Percentiles rank a stretch among this genome's conserved stretches.
Conservation (phyloP, 1,140 invertebrate genomes). For the Drosophila guanche region DNA sequence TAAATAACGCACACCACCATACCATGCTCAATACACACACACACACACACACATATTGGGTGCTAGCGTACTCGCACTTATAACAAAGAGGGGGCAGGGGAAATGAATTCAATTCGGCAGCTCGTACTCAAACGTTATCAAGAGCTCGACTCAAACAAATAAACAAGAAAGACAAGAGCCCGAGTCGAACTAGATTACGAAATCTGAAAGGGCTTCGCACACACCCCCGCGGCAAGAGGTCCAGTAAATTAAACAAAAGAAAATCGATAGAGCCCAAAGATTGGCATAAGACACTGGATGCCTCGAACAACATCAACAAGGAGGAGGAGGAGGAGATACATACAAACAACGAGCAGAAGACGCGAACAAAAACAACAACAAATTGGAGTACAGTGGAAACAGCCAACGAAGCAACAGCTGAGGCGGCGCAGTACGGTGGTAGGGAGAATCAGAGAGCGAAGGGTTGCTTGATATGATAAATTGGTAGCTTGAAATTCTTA, state of each 20-base stretch:
- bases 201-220: constrained; percentile 25
- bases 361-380: constrained; percentile 6
- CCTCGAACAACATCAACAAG: neutral
- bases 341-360: neutral
- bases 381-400: constrained; percentile 6
- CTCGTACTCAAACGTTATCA: too few species aligned
- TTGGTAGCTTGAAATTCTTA: too few species aligned
- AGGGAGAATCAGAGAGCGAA: constrained; percentile 5
- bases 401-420: constrained; percentile 35
- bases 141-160: too few species aligned
- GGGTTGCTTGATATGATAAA: constrained; percentile 16
- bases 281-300: constrained; percentile 44
- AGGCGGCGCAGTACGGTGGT: neutral
- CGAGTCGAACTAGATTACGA: neutral
- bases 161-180: too few species aligned
- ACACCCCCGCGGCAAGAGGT: constrained; percentile 12
- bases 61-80: too few species aligned
- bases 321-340: neutral
- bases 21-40: too few species aligned
- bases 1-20: too few species aligned
- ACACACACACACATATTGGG: too few species aligned
- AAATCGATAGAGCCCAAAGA: constrained; percentile 59
- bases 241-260: constrained; percentile 45
- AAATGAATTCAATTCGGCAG: too few species aligned
- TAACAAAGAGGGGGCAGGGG: too few species aligned